Base-by-base conservation (phyloP, 2,113 vertebrate genomes). In the Mugil cephalus region DNA sequence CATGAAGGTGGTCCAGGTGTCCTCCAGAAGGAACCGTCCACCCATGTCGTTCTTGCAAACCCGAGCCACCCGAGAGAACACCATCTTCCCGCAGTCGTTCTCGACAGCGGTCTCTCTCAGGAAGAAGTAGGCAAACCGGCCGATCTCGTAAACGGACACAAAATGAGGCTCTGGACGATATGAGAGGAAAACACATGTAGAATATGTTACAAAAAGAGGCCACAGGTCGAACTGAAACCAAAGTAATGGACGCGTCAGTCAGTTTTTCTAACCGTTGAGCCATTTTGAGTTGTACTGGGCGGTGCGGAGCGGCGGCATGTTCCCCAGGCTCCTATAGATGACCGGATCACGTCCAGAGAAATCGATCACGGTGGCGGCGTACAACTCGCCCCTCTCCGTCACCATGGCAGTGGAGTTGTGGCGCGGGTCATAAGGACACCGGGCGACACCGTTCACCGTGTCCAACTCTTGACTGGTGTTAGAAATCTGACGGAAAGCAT, bases 1-100 rank as follows among this genome's bases (percentile, higher is more conserved):
- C 96, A 98, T 99, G 88, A 98, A 99, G 1, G 98, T 99, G 69
- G 98, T 99, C 97, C 98, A 99, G 0, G 97, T 99, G 84, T 98
- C 97, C 68, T 98, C 98, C 72, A 99, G 72, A 13, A 99, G 94
- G 21, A 99, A 99, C 0, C 97, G 95, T 3, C 98, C 98, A 0
- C 98, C 98, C 2, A 99, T 93, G 54, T 99, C 98, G 0, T 98
- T 99, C 90, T 98, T 97, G 69, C 98, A 99, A n/a, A 99, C 95
- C 0, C 96, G 94, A 1, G 97, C 96, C 39, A 96, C 96, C 6
- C 98, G 94, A 24, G 98, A 99, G 91, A 97, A 97, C 61, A 97
- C 95, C 0, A 94, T 96, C 81, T 96, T 96, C 36, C 96, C 98
- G 39, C 98, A 99, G 80, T 99, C 97, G 0, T 99, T 96, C 52